Percentiles rank a stretch among this genome's conserved stretches.
These are phyloP conservation scores for Helarctos malayanus DNA, from an alignment of 2,797 vertebrate genomes.

Conservation along the genomic window DNA sequence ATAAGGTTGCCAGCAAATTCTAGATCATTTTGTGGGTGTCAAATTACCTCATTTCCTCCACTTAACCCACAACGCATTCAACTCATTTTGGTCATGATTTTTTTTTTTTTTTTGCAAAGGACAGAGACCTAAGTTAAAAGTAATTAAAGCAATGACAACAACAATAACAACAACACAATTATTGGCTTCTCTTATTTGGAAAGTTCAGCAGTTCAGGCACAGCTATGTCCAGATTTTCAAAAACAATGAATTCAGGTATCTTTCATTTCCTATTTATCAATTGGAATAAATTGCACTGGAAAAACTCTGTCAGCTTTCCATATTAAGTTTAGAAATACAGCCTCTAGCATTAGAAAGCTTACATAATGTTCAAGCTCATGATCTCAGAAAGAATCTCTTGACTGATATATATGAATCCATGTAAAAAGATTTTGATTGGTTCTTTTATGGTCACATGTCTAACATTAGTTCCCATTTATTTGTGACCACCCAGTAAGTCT, in stretches of 20 bases:
- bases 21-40: not conserved
- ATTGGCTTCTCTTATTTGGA: not conserved
- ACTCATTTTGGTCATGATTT: not conserved
- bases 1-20: not conserved
- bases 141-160: not conserved
- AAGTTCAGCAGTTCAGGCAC: not conserved
- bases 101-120: conserved; percentile 6
- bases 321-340: not conserved
- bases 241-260: not conserved
- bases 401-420: not conserved
- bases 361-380: not conserved
- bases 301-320: not conserved
- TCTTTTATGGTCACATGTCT: not conserved
- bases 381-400: not conserved
- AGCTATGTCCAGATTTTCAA: not conserved
- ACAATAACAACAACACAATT: not conserved
- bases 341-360: not conserved
- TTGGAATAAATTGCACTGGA: not conserved
- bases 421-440: not conserved
- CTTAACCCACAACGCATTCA: not conserved
- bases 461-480: not conserved
- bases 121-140: not conserved
- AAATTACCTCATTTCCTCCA: not conserved
- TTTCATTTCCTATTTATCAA: not conserved
- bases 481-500: fast-evolving